Evolutionary conservation across 2,797 vertebrate genomes (phyloP).

Genomic region (Sternarchorhynchus goeldii): DNA sequence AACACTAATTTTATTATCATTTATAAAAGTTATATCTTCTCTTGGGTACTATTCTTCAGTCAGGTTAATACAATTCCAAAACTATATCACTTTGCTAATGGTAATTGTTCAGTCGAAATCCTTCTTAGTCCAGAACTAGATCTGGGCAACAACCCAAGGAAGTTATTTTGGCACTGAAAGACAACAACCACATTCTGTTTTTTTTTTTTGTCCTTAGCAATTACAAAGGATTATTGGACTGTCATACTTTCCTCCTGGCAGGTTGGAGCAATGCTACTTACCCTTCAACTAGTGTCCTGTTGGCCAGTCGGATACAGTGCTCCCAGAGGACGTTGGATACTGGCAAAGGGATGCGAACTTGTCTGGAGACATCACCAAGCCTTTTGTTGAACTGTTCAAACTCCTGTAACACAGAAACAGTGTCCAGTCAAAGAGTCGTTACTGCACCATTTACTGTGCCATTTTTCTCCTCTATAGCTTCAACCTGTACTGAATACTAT

Average conservation of each 20-base stretch:
- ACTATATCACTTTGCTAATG: slow-evolving; percentile 7
- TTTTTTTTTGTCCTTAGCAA: not conserved
- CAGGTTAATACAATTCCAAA: slow-evolving; percentile 8
- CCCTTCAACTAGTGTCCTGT: slow-evolving; percentile 97
- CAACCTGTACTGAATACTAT: not conserved
- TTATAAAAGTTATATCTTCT: not conserved
- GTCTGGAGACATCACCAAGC: slow-evolving; percentile 88
- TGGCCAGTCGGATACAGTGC: slow-evolving; percentile 96
- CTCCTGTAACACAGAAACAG: slow-evolving; percentile 78
- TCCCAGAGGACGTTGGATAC: slow-evolving; percentile 99
- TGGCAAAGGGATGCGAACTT: slow-evolving; percentile 91
- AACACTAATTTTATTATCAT: not conserved
- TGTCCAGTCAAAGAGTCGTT: not conserved
- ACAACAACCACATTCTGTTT: slow-evolving; percentile 16
- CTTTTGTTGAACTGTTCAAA: slow-evolving; percentile 93
- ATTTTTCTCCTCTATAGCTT: not conserved
- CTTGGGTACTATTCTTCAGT: not conserved
- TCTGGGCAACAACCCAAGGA: slow-evolving; percentile 7
- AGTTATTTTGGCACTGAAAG: slow-evolving; percentile 9
- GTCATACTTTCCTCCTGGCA: slow-evolving; percentile 16
- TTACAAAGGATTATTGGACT: slow-evolving; percentile 12
- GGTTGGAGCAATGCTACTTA: slow-evolving; percentile 66
- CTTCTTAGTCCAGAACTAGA: not conserved
- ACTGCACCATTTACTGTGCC: slow-evolving; percentile 7
- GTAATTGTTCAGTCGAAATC: not conserved